Percentiles rank a stretch among this genome's conserved stretches.
Conservation (phyloP, 2,797 vertebrate species). For the Synaphobranchus kaupii region DNA sequence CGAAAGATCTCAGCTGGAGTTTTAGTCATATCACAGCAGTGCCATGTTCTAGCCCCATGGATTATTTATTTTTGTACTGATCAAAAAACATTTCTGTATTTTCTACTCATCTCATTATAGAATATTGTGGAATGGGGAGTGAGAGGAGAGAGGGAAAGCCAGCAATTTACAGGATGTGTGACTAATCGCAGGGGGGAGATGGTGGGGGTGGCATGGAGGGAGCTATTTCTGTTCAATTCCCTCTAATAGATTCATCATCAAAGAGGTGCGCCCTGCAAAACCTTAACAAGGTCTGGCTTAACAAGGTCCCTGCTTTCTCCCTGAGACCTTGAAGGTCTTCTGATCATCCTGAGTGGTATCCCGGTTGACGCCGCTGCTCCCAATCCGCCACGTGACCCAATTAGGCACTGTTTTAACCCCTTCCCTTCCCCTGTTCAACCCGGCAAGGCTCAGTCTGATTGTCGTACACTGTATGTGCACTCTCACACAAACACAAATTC, state of each 20-base stretch:
- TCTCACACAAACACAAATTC: neutral
- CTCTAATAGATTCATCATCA: slow-evolving; percentile 48
- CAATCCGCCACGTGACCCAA: neutral
- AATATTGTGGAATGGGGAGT: neutral
- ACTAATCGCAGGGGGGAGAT: neutral
- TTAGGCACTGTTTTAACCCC: slow-evolving; percentile 12
- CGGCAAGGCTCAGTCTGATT: neutral
- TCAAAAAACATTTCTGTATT: neutral
- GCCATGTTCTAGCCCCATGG: neutral
- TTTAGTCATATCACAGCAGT: neutral
- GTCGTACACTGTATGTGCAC: neutral
- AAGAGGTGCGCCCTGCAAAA: slow-evolving; percentile 25
- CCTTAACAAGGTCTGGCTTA: slow-evolving; percentile 41
- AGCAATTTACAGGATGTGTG: neutral
- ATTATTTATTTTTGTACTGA: neutral
- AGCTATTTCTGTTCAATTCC: neutral
- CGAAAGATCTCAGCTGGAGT: neutral
- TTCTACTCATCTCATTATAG: neutral
- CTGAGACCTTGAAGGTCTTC: neutral
- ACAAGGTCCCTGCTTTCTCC: slow-evolving; percentile 28
- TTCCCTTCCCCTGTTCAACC: neutral
- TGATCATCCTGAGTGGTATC: slow-evolving; percentile 5
- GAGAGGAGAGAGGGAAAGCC: neutral
- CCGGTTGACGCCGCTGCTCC: neutral
- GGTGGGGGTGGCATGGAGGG: neutral